A percentile compares a stretch with the other conserved stretches of the same genome.
phyloP scores from a whole-genome alignment of 2,797 vertebrate species.

The Scyliorhinus canicula region DNA sequence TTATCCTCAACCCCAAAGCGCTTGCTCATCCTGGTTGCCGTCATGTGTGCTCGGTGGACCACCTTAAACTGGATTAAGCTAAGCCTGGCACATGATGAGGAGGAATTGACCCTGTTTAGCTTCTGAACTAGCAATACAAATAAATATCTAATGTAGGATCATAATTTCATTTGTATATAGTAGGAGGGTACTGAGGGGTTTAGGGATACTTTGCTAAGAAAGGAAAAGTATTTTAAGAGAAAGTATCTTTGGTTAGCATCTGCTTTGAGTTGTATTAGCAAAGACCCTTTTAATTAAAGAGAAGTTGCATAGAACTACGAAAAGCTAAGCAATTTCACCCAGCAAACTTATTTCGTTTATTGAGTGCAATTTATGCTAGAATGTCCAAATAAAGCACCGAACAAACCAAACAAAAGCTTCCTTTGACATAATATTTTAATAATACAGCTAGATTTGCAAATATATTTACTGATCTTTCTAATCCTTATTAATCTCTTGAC shows the following conservation, averaged over 20 bases:
- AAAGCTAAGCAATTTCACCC: not conserved
- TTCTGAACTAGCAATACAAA: too few relatives aligned
- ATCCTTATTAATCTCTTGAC: not conserved
- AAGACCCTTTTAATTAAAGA: too few relatives aligned
- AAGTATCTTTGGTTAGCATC: too few relatives aligned
- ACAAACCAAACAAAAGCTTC: not conserved
- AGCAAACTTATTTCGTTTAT: not conserved
- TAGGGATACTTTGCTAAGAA: not conserved
- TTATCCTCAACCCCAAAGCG: too few relatives aligned
- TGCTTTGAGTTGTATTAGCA: too few relatives aligned
- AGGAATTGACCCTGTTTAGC: too few relatives aligned
- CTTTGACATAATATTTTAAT: not conserved
- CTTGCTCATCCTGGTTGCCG: too few relatives aligned
- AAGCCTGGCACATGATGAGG: too few relatives aligned
- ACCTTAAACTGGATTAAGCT: too few relatives aligned
- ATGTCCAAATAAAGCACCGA: not conserved
- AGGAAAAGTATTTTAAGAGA: too few relatives aligned
- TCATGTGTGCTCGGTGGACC: too few relatives aligned
- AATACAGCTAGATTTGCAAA: not conserved
- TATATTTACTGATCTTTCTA: not conserved
- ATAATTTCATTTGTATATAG: not conserved
- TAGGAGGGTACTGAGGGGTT: not conserved
- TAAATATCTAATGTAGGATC: too few relatives aligned
- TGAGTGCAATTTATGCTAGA: not conserved
- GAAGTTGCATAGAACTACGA: not conserved